Conservation (phyloP, 2,113 vertebrate species). For the Leptocoma aspasia region DNA sequence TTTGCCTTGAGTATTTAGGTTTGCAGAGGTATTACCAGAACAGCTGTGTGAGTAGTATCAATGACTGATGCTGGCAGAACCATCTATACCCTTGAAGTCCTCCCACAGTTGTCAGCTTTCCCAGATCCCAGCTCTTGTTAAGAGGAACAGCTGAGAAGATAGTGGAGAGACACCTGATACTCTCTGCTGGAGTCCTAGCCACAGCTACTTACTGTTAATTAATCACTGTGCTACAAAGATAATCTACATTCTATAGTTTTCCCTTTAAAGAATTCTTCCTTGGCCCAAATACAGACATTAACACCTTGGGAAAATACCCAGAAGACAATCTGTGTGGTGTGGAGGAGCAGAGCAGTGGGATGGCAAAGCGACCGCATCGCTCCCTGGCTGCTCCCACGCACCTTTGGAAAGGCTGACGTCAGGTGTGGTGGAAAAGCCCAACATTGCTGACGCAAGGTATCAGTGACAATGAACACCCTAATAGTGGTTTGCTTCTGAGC, state of each 20-base stretch:
- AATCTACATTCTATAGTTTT: neutral
- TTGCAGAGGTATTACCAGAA: neutral
- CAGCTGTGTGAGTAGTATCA: neutral
- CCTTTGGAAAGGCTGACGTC: neutral
- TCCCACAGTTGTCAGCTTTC: neutral
- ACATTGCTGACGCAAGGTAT: neutral
- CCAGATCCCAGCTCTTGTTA: neutral
- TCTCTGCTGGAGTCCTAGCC: neutral
- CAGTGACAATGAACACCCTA: neutral
- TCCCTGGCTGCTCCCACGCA: neutral
- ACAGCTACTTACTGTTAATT: constrained; percentile 39
- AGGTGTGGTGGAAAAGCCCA: neutral
- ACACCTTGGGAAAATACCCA: neutral
- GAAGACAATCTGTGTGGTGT: neutral
- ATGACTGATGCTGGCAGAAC: neutral
- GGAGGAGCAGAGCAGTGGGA: neutral
- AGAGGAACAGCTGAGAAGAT: neutral
- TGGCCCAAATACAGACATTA: neutral
- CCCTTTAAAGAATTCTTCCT: neutral
- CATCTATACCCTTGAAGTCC: neutral
- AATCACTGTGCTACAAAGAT: neutral
- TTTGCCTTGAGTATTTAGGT: neutral
- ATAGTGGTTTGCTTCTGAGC: neutral
- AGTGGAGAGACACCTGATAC: constrained; percentile 14
- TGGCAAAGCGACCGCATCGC: neutral